Evolutionary conservation across 2,113 vertebrate genomes (phyloP), one percentile per base, ranked within the genome.

Genomic region (Piaya cayana): DNA sequence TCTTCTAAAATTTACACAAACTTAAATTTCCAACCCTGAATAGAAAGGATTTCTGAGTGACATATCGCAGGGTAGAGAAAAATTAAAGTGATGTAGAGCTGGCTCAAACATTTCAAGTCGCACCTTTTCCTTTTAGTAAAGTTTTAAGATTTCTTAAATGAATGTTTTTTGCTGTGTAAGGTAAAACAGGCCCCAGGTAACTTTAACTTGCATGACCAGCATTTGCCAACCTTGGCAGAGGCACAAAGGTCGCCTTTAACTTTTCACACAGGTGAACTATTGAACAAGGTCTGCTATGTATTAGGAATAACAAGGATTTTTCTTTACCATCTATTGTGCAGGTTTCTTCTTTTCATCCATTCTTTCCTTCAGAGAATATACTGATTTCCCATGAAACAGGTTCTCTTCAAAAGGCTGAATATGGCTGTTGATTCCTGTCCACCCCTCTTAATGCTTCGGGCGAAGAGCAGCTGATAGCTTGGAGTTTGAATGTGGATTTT

Each of bases 181-280:
- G 91, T 85, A 79, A 78, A 95, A 75, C 58, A 94, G 87, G 63
- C 88, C 88, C 68, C 62, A 80, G 96, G 93, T 84, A 88, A 91
- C 83, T 80, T 92, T 65, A 92, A 91, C 67, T 82, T 94, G 74
- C 90, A 56, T 45, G 81, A 71, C 79, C 60, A 88, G 86, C 86
- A 17, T 64, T 85, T 0, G 6, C 70, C 1, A 26, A 93, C 97
- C 96, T 97, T 97, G 96, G 68, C 52, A 83, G 77, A 92, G 96
- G 56, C 92, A 96, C 69, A 91, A n/a, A 81, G 83, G 83, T 96
- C 43, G 27, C 81, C 71, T 96, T 96, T 95, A 88, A 96, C 80
- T 83, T 96, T 92, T 90, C 82, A 68, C 67, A 56, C 59, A 93
- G 85, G 71, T 45, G 17, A 96, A 92, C 58, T 77, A 11, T 82